These are phyloP conservation scores for Pseudomyrmex concolor DNA, from an alignment of 1,140 invertebrate species.

Conservation along the genomic window DNA sequence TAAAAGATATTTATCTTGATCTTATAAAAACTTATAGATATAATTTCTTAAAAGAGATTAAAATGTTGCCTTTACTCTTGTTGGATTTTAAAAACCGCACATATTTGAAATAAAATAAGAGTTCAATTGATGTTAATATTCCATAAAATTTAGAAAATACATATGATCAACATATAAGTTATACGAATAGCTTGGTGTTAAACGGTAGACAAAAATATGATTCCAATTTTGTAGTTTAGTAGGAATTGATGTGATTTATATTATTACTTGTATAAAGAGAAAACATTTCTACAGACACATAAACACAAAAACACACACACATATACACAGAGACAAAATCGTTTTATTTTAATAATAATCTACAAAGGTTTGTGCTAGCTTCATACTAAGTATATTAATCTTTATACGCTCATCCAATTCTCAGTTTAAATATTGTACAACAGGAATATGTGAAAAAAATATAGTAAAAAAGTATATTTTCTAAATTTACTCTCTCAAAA, in stretches of 20 bases:
- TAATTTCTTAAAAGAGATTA: slow-evolving; percentile 54
- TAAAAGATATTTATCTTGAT: slow-evolving; percentile 54
- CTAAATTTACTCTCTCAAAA: slow-evolving; percentile 37
- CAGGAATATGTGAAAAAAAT: slow-evolving; percentile 31
- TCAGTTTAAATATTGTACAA: slow-evolving; percentile 38
- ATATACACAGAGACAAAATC: slow-evolving; percentile 1
- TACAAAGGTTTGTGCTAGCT: slow-evolving; percentile 50
- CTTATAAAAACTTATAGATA: slow-evolving; percentile 56
- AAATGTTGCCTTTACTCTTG: slow-evolving; percentile 76
- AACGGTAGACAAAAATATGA: slow-evolving; percentile 50
- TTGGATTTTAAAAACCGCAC: slow-evolving; percentile 72
- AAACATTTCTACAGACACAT: slow-evolving; percentile 11
- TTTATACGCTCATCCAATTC: slow-evolving; percentile 33
- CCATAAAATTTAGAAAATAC: slow-evolving; percentile 62
- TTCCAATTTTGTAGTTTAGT: slow-evolving; percentile 62
- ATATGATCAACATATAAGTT: slow-evolving; percentile 19
- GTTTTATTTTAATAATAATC: slow-evolving; percentile 60
- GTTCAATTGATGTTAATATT: slow-evolving; percentile 67
- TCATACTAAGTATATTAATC: slow-evolving; percentile 11
- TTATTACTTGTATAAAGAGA: slow-evolving; percentile 37
- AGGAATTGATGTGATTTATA: slow-evolving; percentile 64
- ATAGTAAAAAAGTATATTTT: slow-evolving; percentile 50
- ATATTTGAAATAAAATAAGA: slow-evolving; percentile 72
- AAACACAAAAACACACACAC: too few species aligned
- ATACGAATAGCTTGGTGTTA: slow-evolving; percentile 35